Base-by-base conservation (phyloP, 2,888 invertebrate species). In the Mechanitis messenoides region DNA sequence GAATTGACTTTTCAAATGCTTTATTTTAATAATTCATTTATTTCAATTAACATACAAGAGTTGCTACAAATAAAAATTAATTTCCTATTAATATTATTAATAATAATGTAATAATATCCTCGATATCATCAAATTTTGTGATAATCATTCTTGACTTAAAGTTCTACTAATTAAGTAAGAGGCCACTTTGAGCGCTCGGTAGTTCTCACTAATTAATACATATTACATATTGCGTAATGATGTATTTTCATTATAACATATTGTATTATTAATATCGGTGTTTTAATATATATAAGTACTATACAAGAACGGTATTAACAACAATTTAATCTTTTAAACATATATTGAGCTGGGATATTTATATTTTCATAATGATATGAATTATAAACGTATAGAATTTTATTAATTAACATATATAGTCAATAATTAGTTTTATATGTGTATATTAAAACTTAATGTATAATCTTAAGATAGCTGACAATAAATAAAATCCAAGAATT, bases 161-260 rank as follows among this genome's bases (percentile, higher is more conserved):
- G 50, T 50, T 50, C 9, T 11, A 31, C 31, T 11, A 50, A 50
- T 50, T 50, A 50, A 50, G 31, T 31, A 31, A 9, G 2, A 50
- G 28, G 50, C 31, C 50, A 31, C 50, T 50, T 31, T 50, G 31
- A 28, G 31, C 31, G 31, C 11, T 50, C 4, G 31, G 3, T 50
- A 50, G 31, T 50, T 50, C 50, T 9, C 6, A 3, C 50, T 50
- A 50, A 50, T 50, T 50, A 50, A 50, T 50, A 50, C 50, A 50
- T 50, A 50, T 50, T 50, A 50, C 50, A 50, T 50, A 31, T 50
- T 28, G 31, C 6, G 50, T 50, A 50, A 50, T 50, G 28, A 31
- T 31, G 31, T 50, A 9, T 9, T 35, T 2, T 9, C 42, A 42
- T 9, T 42, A 42, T 42, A 42, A 9, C 11, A 42, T 42, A 42